phyloP scores from a whole-genome alignment of 2,113 vertebrate genomes.

The Ctenodactylus gundi region DNA sequence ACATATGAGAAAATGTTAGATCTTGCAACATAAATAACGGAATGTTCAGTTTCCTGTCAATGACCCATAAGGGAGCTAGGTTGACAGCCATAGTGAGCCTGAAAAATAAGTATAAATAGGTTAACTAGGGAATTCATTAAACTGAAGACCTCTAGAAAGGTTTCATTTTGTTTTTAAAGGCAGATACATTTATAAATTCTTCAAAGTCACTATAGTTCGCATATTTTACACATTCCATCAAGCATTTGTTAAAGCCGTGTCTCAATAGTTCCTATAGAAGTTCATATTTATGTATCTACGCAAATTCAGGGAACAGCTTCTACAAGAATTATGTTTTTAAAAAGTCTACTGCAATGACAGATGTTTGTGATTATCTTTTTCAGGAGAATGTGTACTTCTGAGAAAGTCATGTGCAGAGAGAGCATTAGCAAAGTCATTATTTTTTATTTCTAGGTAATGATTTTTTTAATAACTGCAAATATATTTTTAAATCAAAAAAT shows the following conservation, averaged over 20 bases:
- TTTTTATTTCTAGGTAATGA: not conserved
- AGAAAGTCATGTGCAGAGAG: not conserved
- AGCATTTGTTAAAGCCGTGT: slow-evolving; percentile 50
- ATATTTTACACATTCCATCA: slow-evolving; percentile 49
- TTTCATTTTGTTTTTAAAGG: slow-evolving; percentile 58
- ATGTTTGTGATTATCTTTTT: slow-evolving; percentile 57
- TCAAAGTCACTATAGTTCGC: slow-evolving; percentile 60
- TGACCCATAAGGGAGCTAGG: not conserved
- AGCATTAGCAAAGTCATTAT: not conserved
- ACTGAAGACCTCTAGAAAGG: not conserved
- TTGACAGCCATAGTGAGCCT: not conserved
- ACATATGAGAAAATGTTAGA: not conserved
- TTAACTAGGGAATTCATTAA: not conserved
- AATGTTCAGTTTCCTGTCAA: not conserved
- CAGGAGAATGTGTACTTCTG: slow-evolving; percentile 29
- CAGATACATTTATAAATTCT: slow-evolving; percentile 38
- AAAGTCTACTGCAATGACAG: slow-evolving; percentile 33
- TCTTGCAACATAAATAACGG: not conserved
- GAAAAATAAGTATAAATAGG: not conserved
- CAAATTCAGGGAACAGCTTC: not conserved
- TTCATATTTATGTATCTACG: slow-evolving; percentile 34
- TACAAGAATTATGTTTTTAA: not conserved
- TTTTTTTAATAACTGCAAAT: not conserved
- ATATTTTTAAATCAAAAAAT: slow-evolving; percentile 31
- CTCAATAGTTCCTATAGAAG: slow-evolving; percentile 8